These are phyloP conservation scores for Channa argus DNA, from an alignment of 2,113 vertebrate genomes.

Conservation along the genomic window DNA sequence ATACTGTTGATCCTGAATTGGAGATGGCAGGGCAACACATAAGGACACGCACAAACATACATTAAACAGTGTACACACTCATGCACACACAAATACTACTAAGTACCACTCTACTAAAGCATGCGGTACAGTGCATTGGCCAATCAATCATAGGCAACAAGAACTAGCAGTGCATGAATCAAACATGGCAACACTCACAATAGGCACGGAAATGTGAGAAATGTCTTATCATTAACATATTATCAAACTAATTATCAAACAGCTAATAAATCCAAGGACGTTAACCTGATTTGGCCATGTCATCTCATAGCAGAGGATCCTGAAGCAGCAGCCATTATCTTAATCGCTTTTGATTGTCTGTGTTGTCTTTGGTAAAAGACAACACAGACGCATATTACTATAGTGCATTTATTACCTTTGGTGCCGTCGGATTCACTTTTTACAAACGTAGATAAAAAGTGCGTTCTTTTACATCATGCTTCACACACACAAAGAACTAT, in stretches of 20 bases:
- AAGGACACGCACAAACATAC: conserved; percentile 27
- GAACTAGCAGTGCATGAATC: conserved; percentile 48
- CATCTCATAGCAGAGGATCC: conserved; percentile 11
- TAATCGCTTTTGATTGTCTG: conserved; percentile 31
- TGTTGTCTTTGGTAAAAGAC: conserved; percentile 9
- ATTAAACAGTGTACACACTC: not conserved
- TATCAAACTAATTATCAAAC: conserved; percentile 29
- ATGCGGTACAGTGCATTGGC: not conserved
- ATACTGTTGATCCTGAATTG: conserved; percentile 15
- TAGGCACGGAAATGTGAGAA: conserved; percentile 31
- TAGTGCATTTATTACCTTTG: too few relatives aligned
- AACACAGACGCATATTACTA: too few relatives aligned
- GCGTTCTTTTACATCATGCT: too few relatives aligned
- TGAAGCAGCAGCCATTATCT: conserved; percentile 17
- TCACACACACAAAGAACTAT: too few relatives aligned
- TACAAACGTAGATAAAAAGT: too few relatives aligned
- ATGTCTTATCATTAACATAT: conserved; percentile 11
- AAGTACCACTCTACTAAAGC: conserved; percentile 28
- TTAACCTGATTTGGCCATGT: conserved; percentile 17
- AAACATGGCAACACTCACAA: conserved; percentile 32
- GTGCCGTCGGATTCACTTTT: too few relatives aligned
- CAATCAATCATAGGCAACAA: not conserved
- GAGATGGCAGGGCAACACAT: not conserved
- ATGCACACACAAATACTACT: conserved; percentile 1
- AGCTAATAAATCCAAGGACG: conserved; percentile 43